Conservation (phyloP, 2,113 vertebrate species). For the Phylloscopus trochilus region DNA sequence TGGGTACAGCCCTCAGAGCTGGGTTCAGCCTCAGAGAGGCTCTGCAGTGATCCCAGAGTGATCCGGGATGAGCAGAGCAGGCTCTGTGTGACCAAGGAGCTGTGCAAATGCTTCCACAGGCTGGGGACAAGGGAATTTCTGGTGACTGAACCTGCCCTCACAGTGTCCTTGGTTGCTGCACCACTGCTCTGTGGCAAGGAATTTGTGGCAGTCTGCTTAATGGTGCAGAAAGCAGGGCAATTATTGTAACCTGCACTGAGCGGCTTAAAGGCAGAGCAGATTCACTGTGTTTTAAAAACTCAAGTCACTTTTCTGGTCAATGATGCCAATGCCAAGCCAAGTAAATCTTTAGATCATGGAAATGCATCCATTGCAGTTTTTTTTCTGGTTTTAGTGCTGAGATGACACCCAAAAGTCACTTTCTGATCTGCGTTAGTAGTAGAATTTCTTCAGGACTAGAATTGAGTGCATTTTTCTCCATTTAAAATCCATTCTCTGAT, state of each 20-base stretch:
- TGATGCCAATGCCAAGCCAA: neutral
- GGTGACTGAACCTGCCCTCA: neutral
- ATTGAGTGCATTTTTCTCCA: neutral
- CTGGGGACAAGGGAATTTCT: neutral
- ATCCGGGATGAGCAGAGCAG: neutral
- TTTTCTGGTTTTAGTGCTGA: neutral
- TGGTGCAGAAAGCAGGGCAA: neutral
- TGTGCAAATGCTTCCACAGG: accelerated
- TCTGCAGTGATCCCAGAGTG: neutral
- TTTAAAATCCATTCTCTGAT: neutral
- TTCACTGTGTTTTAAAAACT: neutral
- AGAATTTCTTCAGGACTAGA: neutral
- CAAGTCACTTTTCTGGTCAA: neutral
- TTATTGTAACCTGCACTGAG: neutral
- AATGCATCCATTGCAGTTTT: too few relatives aligned
- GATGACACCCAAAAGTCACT: neutral
- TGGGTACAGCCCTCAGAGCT: neutral
- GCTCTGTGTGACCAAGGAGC: neutral
- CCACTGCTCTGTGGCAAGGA: neutral
- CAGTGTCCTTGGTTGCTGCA: neutral
- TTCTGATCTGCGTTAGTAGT: neutral
- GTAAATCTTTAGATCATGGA: neutral
- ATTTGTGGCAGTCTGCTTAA: neutral
- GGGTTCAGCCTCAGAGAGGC: neutral
- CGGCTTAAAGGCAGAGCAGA: neutral